Evolutionary conservation across 2,797 vertebrate species (phyloP).

Genomic region (Sebastes minor): DNA sequence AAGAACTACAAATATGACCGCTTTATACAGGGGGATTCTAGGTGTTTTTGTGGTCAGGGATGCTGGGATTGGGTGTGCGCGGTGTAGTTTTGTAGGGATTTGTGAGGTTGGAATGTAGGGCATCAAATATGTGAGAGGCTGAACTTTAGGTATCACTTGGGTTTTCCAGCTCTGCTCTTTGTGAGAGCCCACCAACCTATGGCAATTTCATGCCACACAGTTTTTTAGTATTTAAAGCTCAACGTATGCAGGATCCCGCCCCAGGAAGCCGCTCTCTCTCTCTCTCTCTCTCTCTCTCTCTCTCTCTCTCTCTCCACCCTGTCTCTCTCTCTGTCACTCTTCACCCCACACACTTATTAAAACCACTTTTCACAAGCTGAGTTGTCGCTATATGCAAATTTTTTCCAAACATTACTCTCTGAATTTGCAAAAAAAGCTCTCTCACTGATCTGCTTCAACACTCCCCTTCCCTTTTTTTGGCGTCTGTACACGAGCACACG

Average conservation of each 20-base stretch:
- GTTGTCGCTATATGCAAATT: slow-evolving; percentile 28
- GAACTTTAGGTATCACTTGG: slow-evolving; percentile 14
- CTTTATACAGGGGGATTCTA: slow-evolving; percentile 25
- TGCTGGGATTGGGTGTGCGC: slow-evolving; percentile 56
- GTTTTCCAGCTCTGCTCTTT: slow-evolving; percentile 32
- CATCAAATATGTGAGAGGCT: slow-evolving; percentile 2
- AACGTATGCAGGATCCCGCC: slow-evolving; percentile 4
- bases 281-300: background rate
- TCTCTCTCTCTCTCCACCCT: background rate
- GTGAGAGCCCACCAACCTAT: slow-evolving; percentile 38
- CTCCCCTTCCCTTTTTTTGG: background rate
- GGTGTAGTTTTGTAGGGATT: slow-evolving; percentile 27
- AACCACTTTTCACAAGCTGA: slow-evolving; percentile 37
- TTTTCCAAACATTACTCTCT: slow-evolving; percentile 33
- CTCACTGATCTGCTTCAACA: slow-evolving; percentile 50
- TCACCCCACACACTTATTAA: slow-evolving; percentile 41
- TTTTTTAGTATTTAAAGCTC: slow-evolving; percentile 7
- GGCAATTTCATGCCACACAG: slow-evolving; percentile 15
- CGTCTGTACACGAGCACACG: slow-evolving; percentile 23
- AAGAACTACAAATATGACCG: slow-evolving; percentile 74
- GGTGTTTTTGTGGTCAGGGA: slow-evolving; percentile 31
- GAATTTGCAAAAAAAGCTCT: slow-evolving; percentile 24
- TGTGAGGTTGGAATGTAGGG: slow-evolving; percentile 25
- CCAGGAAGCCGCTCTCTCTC: slow-evolving; percentile 3
- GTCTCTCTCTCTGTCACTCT: slow-evolving; percentile 32